Evolutionary conservation across 1,140 invertebrate genomes (phyloP).

Genomic region (Zaprionus kolodkinae): DNA sequence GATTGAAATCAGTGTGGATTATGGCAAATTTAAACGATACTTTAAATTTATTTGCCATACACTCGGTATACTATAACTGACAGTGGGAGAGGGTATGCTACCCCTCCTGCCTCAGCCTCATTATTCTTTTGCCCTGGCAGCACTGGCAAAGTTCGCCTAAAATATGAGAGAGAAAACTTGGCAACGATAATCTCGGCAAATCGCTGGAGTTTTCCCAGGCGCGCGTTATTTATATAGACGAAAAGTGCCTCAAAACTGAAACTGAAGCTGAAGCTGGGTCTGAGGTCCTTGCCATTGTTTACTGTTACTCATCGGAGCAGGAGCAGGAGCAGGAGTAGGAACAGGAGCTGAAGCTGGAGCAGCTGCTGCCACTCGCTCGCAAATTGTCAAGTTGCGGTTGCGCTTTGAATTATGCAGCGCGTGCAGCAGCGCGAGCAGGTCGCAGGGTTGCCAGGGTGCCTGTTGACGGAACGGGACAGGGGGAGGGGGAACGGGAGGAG

Average conservation of each 20-base stretch:
- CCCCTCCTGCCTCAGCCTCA: neutral
- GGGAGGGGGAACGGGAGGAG: neutral
- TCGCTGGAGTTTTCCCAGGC: constrained; percentile 52
- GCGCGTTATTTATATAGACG: constrained; percentile 59
- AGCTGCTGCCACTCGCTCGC: constrained; percentile 56
- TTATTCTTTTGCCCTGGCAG: constrained; percentile 3
- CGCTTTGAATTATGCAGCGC: constrained; percentile 76
- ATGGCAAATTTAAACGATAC: neutral
- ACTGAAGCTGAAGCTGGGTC: neutral
- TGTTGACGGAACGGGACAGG: neutral
- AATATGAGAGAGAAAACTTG: constrained; percentile 35
- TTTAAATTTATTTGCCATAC: constrained; percentile 4
- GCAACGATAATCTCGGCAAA: constrained; percentile 49
- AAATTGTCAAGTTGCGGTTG: constrained; percentile 81
- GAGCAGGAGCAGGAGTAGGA: neutral
- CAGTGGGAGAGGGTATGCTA: neutral
- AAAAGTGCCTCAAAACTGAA: constrained; percentile 45
- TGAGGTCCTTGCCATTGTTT: constrained; percentile 39
- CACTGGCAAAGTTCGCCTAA: constrained; percentile 15
- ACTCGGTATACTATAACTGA: neutral
- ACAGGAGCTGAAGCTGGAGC: constrained; percentile 10
- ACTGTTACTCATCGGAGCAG: constrained; percentile 18
- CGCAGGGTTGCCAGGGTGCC: neutral
- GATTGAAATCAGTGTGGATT: neutral
- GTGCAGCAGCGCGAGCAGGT: constrained; percentile 11